Base-by-base conservation (phyloP, 2,888 invertebrate genomes). In the Sturmia bella region DNA sequence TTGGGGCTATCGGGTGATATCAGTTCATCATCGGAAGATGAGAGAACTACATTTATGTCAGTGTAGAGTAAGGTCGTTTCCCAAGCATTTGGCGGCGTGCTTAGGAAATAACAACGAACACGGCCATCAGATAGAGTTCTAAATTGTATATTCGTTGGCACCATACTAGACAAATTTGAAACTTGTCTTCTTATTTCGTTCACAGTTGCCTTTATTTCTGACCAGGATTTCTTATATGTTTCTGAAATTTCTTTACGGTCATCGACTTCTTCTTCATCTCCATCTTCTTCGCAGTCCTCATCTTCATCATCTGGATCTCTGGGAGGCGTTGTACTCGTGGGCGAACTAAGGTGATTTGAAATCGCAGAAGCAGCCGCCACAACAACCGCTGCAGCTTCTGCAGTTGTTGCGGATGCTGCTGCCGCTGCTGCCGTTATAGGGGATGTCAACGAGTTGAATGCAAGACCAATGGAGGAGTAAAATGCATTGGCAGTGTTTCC, bases 11-110 rank as follows among this genome's bases (percentile, higher is more conserved):
- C 79, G 12, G 72, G 63, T 1, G 63, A 72, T 7, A 15, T 17
- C 39, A 56, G 50, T 54, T 73, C 81, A n/a, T 74, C 66, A n/a
- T 79, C 78, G 3, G 84, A 50, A 19, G 85, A 61, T 37, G 88
- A 82, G 12, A 86, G 86, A 17, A 41, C 21, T 15, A 93, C 91
- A 57, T 94, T 93, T n/a, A 98, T 93, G 89, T 98, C 98, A 0
- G 95, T 95, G 87, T 95, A 98, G 0, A 98, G 91, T 12, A 98
- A 91, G 0, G 97, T 98, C 2, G 96, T 96, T 90, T 98, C 98
- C 94, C 97, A 96, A 15, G 96, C 96, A 87, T 96, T 96, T 64
- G 95, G 95, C 0, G 96, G 96, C 21, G 96, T 96, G 85, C 97
- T 95, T 81, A 98, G 92, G 90, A 98, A 98, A 91, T 98, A 98